A percentile compares a stretch with the other conserved stretches of the same genome.
Evolutionary conservation across 2,888 invertebrate species (phyloP).

Genomic region (Gandaritis pyraliata): DNA sequence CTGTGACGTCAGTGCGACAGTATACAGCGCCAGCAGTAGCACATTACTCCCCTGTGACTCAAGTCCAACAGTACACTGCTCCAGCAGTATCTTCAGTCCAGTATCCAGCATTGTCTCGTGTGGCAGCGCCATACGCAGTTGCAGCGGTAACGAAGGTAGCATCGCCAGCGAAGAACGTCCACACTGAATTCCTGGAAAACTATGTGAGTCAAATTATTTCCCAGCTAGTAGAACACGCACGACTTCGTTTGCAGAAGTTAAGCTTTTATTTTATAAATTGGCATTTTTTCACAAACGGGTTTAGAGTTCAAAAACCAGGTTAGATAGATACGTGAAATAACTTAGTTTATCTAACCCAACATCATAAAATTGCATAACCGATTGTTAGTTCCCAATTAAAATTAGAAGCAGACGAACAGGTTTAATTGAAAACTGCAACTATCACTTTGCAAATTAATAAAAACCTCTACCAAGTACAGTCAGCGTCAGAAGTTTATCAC

Average conservation of each 20-base stretch:
- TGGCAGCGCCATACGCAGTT: constrained; percentile 44
- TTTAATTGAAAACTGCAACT: constrained; percentile 17
- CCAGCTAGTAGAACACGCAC: not conserved
- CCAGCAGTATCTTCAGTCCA: constrained; percentile 42
- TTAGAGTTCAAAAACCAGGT: constrained; percentile 1
- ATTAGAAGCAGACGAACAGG: constrained; percentile 5
- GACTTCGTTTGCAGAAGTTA: not conserved
- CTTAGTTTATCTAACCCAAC: constrained; percentile 7
- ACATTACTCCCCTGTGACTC: constrained; percentile 49
- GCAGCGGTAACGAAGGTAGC: constrained; percentile 45
- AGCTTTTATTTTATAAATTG: not conserved
- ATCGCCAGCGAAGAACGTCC: constrained; percentile 78
- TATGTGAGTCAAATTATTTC: constrained; percentile 76
- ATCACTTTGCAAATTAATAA: constrained; percentile 17
- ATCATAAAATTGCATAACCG: constrained; percentile 16
- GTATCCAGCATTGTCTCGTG: constrained; percentile 50
- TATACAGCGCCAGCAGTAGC: constrained; percentile 44
- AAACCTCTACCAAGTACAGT: not conserved
- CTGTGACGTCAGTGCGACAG: constrained; percentile 42
- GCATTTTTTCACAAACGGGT: not conserved
- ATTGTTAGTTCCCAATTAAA: constrained; percentile 15
- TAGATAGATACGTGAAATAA: constrained; percentile 1
- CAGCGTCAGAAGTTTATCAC: too few relatives aligned
- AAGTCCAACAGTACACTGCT: constrained; percentile 43
- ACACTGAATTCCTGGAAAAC: constrained; percentile 85